These are phyloP conservation scores for Rhinichthys klamathensis DNA, from an alignment of 2,113 vertebrate species.

Conservation along the genomic window DNA sequence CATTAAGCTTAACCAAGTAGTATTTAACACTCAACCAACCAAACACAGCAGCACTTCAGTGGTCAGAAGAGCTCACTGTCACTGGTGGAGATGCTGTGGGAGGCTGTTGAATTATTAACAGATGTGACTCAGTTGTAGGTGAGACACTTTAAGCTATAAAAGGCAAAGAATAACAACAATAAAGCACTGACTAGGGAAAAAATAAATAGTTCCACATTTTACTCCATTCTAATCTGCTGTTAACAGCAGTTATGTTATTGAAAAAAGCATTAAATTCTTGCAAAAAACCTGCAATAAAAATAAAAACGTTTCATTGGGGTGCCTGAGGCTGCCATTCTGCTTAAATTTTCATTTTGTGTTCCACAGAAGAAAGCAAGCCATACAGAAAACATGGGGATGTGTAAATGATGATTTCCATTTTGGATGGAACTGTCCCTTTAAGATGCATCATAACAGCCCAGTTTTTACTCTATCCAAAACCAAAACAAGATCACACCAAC, in stretches of 20 bases:
- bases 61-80: not conserved
- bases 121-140: not conserved
- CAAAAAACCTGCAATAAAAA: not conserved
- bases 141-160: not conserved
- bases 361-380: not conserved
- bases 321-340: not conserved
- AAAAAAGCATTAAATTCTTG: not conserved
- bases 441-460: slow-evolving; percentile 6
- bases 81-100: not conserved
- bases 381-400: not conserved
- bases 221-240: not conserved
- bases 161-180: not conserved
- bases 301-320: not conserved
- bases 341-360: not conserved
- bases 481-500: not conserved
- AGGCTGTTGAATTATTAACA: slow-evolving; percentile 35
- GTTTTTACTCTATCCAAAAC: not conserved
- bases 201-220: not conserved
- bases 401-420: not conserved
- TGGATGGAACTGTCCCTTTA: not conserved
- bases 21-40: not conserved
- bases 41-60: not conserved
- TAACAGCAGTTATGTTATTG: not conserved
- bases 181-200: not conserved
- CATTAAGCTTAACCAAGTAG: not conserved